Base-by-base conservation (phyloP, 2,888 invertebrate species). In the Lapara coniferarum region DNA sequence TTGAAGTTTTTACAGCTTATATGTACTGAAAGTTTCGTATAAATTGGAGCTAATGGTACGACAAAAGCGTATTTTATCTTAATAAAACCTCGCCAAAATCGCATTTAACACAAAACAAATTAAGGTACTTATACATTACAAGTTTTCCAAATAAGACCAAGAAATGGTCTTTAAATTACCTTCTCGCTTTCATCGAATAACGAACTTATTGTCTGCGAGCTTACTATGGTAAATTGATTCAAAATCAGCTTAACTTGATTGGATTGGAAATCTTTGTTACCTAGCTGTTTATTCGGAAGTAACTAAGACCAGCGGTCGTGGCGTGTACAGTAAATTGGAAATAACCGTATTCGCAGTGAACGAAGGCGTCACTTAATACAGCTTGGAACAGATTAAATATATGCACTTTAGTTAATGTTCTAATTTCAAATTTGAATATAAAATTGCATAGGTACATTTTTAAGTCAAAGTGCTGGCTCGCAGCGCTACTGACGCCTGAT, bases 211-310 rank as follows among this genome's bases (percentile, higher is more conserved):
- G 19, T 63, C 44, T 46, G n/a, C 10, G 44, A 46, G 19, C 13
- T 13, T 10, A 46, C 19, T 63, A 10, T 63, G 49, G 13, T 25
- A 49, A 63, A 63, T 63, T 19, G 49, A 49, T 76, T 76, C 71
- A 71, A 73, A 76, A 77, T 75, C 73, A 59, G 69, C 72, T 77
- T 75, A 72, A 72, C 66, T 73, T 72, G 71, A 78, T 75, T 75
- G 74, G 71, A 73, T 80, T 72, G 25, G 66, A 70, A 73, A 74
- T 58, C 66, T 53, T 70, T 69, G 70, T n/a, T 19, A 69, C 68
- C 66, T 66, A 46, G 71, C 72, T 72, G 74, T 72, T 71, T 66
- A n/a, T 69, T 63, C 68, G 10, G 14, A 49, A 63, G 46, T 63
- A 63, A 63, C 19, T 63, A 63, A 49, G 16, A 16, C 19, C 19